A percentile compares a stretch with the other conserved stretches of the same genome.
Evolutionary conservation across 2,888 invertebrate genomes (phyloP).

Genomic region (Gymnoscelis rufifasciata): DNA sequence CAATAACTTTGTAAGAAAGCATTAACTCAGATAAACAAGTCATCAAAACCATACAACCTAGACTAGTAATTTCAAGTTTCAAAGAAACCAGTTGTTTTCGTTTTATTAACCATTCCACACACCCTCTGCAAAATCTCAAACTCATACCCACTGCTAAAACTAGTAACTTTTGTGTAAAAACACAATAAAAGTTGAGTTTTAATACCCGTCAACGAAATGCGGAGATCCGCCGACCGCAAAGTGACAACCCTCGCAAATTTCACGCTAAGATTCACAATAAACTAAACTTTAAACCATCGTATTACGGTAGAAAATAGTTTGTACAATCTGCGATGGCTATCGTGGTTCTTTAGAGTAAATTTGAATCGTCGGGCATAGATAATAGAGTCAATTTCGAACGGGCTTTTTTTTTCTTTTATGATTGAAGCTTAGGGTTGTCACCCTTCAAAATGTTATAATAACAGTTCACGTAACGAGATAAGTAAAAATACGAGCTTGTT

Average conservation of each 20-base stretch:
- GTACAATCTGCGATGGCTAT: not conserved
- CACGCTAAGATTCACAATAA: constrained; percentile 4
- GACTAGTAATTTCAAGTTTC: not conserved
- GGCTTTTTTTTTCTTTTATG: not conserved
- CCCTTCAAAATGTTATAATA: constrained; percentile 63
- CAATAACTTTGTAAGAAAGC: no score
- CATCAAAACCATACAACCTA: not conserved
- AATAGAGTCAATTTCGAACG: constrained; percentile 6
- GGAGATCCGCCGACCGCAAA: constrained; percentile 27
- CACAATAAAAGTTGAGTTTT: constrained; percentile 24
- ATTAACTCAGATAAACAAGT: not conserved
- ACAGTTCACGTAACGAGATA: constrained; percentile 74
- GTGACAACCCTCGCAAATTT: constrained; percentile 25
- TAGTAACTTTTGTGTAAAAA: constrained; percentile 17
- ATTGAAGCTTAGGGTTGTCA: constrained; percentile 40
- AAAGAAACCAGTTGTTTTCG: not conserved
- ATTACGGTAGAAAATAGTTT: constrained; percentile 1
- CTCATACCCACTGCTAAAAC: constrained; percentile 9
- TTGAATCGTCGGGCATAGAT: constrained; percentile 1
- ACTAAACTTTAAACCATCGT: constrained; percentile 1
- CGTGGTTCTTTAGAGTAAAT: not conserved
- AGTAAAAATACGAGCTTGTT: constrained; percentile 77
- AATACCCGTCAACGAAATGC: constrained; percentile 24
- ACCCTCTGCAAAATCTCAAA: constrained; percentile 11
- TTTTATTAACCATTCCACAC: constrained; percentile 3